Evolutionary conservation across 2,113 vertebrate species (phyloP).

Genomic region (Panurus biarmicus): DNA sequence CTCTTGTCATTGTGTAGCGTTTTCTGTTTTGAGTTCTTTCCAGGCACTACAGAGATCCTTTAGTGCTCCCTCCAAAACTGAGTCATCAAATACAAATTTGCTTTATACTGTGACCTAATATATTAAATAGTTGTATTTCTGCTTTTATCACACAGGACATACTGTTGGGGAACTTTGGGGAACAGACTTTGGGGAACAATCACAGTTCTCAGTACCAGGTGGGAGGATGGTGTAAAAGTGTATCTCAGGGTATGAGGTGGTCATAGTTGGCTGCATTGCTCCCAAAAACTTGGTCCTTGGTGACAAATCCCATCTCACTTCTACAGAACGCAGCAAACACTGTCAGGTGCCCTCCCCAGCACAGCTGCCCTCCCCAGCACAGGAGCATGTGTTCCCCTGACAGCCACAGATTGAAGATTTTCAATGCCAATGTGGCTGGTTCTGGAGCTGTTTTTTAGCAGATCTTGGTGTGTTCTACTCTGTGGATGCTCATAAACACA

Average conservation of each 20-base stretch:
- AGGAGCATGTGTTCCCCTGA: background rate
- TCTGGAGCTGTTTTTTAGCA: background rate
- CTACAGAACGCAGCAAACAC: background rate
- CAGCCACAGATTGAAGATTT: background rate
- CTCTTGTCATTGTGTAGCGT: background rate
- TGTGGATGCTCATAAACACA: background rate
- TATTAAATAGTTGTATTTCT: background rate
- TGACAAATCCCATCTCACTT: background rate
- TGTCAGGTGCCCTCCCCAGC: background rate
- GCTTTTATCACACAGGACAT: background rate
- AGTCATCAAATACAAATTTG: background rate
- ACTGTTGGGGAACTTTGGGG: too few relatives aligned
- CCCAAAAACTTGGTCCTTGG: background rate
- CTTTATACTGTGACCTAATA: background rate
- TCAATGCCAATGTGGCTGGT: fast-evolving
- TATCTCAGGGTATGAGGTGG: background rate
- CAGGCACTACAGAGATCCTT: background rate
- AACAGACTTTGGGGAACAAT: background rate
- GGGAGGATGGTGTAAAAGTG: background rate
- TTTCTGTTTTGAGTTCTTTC: background rate
- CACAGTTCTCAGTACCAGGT: background rate
- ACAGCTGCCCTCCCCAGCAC: background rate
- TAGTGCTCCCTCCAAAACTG: background rate
- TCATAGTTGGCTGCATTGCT: background rate
- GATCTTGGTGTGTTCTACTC: background rate